A percentile compares a stretch with the other conserved stretches of the same genome.
Evolutionary conservation across 2,888 invertebrate species (phyloP).

Genomic region (Drosophila tanythrix): DNA sequence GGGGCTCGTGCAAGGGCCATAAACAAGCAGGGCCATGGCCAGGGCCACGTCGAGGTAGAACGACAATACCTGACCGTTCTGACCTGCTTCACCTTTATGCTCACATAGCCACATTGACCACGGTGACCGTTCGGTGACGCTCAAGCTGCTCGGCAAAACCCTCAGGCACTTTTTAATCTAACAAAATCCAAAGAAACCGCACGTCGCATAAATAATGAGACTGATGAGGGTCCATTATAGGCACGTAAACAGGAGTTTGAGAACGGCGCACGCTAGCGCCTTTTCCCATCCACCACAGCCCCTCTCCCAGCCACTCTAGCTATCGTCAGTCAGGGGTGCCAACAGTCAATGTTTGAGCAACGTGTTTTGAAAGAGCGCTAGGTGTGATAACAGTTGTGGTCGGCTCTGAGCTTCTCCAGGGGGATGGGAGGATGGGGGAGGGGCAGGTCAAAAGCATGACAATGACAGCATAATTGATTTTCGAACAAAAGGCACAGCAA

Average conservation of each 20-base stretch:
- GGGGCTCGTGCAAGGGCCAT: slow-evolving; percentile 74
- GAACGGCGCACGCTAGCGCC: slow-evolving; percentile 42
- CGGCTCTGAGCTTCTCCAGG: slow-evolving; percentile 16
- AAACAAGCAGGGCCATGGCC: slow-evolving; percentile 60
- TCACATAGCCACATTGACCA: slow-evolving; percentile 63
- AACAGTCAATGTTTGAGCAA: slow-evolving; percentile 81
- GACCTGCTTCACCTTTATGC: slow-evolving; percentile 72
- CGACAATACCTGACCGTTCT: slow-evolving; percentile 78
- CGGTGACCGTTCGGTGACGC: slow-evolving; percentile 69
- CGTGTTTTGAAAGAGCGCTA: slow-evolving; percentile 76
- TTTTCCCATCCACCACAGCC: neutral
- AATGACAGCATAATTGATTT: slow-evolving; percentile 81
- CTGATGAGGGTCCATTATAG: slow-evolving; percentile 82
- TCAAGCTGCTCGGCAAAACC: slow-evolving; percentile 75
- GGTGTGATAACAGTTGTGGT: slow-evolving; percentile 79
- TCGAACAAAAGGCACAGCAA: slow-evolving; percentile 80
- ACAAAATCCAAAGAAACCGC: slow-evolving; percentile 83
- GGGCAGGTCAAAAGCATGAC: slow-evolving; percentile 76
- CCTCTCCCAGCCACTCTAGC: neutral
- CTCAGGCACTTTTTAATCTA: slow-evolving; percentile 81
- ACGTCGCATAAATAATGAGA: slow-evolving; percentile 82
- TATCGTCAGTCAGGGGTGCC: slow-evolving; percentile 43
- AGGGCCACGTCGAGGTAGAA: slow-evolving; percentile 38
- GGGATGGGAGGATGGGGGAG: neutral
- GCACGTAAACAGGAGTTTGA: slow-evolving; percentile 66